Evolutionary conservation across 2,888 invertebrate species (phyloP), one percentile per base, ranked within the genome.

Genomic region (Brachyptera risi): DNA sequence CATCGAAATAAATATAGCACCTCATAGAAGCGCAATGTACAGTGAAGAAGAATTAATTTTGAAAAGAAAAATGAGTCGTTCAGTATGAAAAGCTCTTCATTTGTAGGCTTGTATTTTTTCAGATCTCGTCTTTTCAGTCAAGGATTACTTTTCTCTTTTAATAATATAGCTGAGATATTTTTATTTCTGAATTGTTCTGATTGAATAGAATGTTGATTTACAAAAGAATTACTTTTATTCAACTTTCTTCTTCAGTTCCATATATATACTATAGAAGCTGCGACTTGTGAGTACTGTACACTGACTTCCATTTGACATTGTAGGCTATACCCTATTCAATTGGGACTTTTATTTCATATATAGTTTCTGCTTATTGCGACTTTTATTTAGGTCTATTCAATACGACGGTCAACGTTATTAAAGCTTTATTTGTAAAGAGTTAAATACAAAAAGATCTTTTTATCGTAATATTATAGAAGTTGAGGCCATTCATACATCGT

Each of bases 201-300:
- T 15, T 54, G 54, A 54, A 54, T 54, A 54, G 54, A 31, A 54
- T 37, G 54, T 31, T 54, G 54, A 54, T 54, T 54, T 27, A 54
- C 54, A 54, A 37, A 35, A 35, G 54, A 13, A 4, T 21, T 35
- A 19, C 19, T 37, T 35, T 54, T 37, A 27, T 37, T 44, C 44
- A 44, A 44, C 44, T 44, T 44, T 44, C 17, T 19, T 44, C 19
- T 44, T 44, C n/a, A n/a, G n/a, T n/a, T n/a, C n/a, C n/a, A n/a
- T n/a, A n/a, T n/a, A n/a, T n/a, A n/a, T n/a, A n/a, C n/a, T n/a
- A n/a, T n/a, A n/a, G n/a, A n/a, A n/a, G n/a, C n/a, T n/a, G n/a
- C n/a, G n/a, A n/a, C n/a, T n/a, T n/a, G n/a, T n/a, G n/a, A n/a
- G n/a, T n/a, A n/a, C n/a, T n/a, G n/a, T n/a, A n/a, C n/a, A n/a